Evolutionary conservation across 2,888 invertebrate species (phyloP), one percentile per base, ranked within the genome.

Genomic region (Drosophila incognita): DNA sequence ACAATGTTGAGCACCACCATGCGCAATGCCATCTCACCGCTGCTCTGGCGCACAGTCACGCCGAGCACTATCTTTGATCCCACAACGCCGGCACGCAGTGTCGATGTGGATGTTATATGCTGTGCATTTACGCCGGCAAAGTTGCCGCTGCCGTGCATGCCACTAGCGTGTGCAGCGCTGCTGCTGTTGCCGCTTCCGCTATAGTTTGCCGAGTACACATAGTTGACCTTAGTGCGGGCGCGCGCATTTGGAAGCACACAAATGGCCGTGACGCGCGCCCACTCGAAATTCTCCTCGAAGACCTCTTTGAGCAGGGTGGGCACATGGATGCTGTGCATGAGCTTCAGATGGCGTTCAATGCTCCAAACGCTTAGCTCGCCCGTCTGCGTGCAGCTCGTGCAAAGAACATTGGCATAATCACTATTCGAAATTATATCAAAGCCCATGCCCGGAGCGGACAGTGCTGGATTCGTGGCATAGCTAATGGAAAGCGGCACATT

Each of bases 401-500:
- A 94, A 81, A 95, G 92, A 83, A 95, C 93, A 69, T 95, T 94
- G 0, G 95, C 94, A 2, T 94, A 94, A 84, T 95, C 95, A 75
- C 95, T 95, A 71, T 94, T 94, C 2, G 95, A 95, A n/a, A 95
- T 94, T 2, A 95, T 92, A 51, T 94, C 93, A 10, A 95, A 94
- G 2, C 90, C 89, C 31, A 83, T 63, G 7, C 87, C 89, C 2
- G 86, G 82, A 21, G 95, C 94, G 13, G 94, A 93, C 18, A 95
- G 93, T 2, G 97, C 97, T 54, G 97, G 97, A 78, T 96, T 96
- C 51, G 97, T 97, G 15, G 97, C 97, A 92, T 96, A 96, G 51
- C 97, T 96, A 38, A 97, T 95, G 92, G 97, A 96, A 61, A 98
- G 94, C 5, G 99, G 98, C 70, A 98, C 98, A 93, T 99, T 99